phyloP scores from a whole-genome alignment of 2,113 vertebrate genomes.

The Apistogramma diplotaenia region DNA sequence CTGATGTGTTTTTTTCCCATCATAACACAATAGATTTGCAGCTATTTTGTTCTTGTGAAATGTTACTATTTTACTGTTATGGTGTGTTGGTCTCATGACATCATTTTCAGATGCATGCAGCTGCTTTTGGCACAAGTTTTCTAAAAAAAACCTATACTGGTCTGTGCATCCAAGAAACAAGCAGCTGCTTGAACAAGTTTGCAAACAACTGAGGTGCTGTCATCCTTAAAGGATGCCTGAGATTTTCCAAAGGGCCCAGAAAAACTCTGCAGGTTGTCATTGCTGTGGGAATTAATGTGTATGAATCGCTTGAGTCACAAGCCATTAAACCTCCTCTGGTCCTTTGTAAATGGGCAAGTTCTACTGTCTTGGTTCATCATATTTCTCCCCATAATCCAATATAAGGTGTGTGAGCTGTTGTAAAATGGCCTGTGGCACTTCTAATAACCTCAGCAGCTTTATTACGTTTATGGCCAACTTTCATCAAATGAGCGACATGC shows the following conservation, averaged over 20 bases:
- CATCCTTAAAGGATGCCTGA: background rate
- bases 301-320: constrained; percentile 57
- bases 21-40: no score
- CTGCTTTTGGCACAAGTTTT: background rate
- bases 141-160: background rate
- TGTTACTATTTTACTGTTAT: background rate
- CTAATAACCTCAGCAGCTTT: constrained; percentile 71
- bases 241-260: background rate
- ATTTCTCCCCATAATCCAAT: constrained; percentile 67
- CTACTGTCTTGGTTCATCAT: constrained; percentile 57
- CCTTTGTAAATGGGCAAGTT: constrained; percentile 48
- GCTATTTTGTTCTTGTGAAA: background rate
- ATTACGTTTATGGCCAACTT: constrained; percentile 68
- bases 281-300: constrained; percentile 47
- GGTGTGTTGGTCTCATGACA: background rate
- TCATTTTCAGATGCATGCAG: background rate
- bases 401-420: constrained; percentile 52
- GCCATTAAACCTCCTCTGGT: constrained; percentile 53
- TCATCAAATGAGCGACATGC: constrained; percentile 59
- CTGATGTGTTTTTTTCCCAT: no score
- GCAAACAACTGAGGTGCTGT: background rate
- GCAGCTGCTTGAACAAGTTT: background rate
- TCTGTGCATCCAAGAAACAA: background rate
- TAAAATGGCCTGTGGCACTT: constrained; percentile 71
- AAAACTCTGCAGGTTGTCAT: constrained; percentile 12